These are phyloP conservation scores for Dicaeum eximium DNA, from an alignment of 2,113 vertebrate species.

Conservation along the genomic window DNA sequence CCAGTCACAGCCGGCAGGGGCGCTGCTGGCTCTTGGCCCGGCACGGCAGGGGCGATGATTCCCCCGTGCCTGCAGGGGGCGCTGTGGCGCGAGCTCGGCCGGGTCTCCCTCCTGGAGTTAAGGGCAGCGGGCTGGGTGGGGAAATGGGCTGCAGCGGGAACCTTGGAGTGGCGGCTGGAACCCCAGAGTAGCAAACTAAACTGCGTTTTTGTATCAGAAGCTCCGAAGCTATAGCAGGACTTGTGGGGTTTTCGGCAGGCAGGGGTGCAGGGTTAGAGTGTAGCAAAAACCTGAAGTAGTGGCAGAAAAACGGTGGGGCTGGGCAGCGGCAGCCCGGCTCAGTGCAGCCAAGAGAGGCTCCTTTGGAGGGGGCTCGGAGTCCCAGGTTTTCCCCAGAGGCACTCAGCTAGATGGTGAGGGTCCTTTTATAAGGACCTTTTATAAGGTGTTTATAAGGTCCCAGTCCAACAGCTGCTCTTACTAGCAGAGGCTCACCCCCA, in stretches of 20 bases:
- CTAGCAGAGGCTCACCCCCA: not conserved
- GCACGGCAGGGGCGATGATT: not conserved
- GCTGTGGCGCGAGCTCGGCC: not conserved
- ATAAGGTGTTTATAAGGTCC: not conserved
- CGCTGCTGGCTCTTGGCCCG: not conserved
- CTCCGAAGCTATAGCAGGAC: not conserved
- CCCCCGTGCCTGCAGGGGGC: not conserved
- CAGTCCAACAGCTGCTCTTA: not conserved
- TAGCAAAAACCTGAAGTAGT: rapidly evolving
- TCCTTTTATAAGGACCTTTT: too few species aligned
- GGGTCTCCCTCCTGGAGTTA: rapidly evolving
- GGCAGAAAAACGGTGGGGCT: not conserved
- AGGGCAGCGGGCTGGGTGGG: rapidly evolving
- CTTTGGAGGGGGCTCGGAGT: not conserved
- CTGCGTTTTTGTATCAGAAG: not conserved
- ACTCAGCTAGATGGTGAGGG: too few species aligned
- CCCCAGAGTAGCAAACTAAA: rapidly evolving
- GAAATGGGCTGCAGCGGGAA: not conserved
- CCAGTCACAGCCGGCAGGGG: not conserved
- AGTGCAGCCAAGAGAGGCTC: not conserved
- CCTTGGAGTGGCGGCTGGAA: rapidly evolving
- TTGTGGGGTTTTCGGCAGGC: rapidly evolving
- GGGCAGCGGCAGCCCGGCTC: too few species aligned
- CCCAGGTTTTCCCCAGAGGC: not conserved
- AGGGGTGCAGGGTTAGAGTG: rapidly evolving